Percentiles rank a stretch among this genome's conserved stretches.
These are phyloP conservation scores for Myrmecobius fasciatus DNA, from an alignment of 2,113 vertebrate genomes.

Conservation along the genomic window DNA sequence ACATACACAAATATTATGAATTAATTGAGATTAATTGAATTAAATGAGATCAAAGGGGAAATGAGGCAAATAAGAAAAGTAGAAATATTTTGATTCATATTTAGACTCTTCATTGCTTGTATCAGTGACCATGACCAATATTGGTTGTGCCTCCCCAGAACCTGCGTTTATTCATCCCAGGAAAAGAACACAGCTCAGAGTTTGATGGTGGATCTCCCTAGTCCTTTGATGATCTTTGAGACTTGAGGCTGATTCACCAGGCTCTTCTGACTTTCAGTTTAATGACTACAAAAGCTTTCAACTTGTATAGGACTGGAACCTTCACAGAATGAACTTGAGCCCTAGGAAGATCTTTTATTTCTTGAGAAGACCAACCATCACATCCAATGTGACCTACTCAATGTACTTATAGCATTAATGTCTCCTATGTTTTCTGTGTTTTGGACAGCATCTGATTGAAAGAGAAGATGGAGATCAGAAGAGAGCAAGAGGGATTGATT, in stretches of 20 bases:
- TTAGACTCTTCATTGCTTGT: no score
- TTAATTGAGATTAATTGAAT: no score
- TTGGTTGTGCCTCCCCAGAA: constrained; percentile 40
- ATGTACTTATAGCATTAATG: background rate
- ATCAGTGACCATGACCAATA: constrained; percentile 11
- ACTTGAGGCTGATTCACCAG: constrained; percentile 57
- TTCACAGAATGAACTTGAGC: no score
- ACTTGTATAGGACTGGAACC: background rate
- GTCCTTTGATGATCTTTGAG: constrained; percentile 67
- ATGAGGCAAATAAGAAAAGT: no score
- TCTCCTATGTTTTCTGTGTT: background rate
- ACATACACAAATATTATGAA: no score
- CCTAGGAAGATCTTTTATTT: no score
- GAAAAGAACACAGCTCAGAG: constrained; percentile 68
- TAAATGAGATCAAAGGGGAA: no score
- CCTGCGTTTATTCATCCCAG: constrained; percentile 58
- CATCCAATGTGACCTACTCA: background rate
- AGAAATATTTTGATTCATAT: no score
- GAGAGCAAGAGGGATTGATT: no score
- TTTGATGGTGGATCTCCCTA: constrained; percentile 54
- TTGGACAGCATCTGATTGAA: background rate
- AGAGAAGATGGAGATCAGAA: no score
- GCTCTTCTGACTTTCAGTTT: constrained; percentile 17
- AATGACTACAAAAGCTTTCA: constrained; percentile 33
- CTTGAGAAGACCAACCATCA: no score